Evolutionary conservation across 2,113 vertebrate species (phyloP).

Genomic region (Lophura nycthemera): DNA sequence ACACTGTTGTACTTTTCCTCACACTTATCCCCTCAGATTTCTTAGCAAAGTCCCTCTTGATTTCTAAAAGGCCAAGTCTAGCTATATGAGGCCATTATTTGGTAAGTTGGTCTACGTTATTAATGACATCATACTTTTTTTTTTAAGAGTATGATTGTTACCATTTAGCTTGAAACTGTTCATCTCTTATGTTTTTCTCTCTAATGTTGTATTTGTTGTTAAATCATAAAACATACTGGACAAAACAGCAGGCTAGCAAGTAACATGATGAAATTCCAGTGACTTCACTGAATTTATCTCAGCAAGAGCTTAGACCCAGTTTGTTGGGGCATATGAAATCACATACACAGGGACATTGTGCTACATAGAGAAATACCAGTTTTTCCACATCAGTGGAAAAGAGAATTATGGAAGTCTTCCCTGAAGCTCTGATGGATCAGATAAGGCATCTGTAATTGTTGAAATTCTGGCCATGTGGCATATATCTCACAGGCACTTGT

Average conservation of each 20-base stretch:
- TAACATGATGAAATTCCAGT: background rate
- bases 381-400: background rate
- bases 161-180: background rate
- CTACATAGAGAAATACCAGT: background rate
- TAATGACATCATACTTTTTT: background rate
- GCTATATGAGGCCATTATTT: background rate
- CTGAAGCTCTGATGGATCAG: background rate
- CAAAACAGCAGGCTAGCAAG: background rate
- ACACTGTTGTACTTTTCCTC: rapidly evolving
- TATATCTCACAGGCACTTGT: rapidly evolving
- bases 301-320: background rate
- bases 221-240: background rate
- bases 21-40: background rate
- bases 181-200: background rate
- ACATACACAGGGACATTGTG: background rate
- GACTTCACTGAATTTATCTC: background rate
- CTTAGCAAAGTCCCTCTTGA: background rate
- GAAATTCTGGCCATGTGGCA: background rate
- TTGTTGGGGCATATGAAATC: background rate
- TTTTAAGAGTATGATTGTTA: background rate
- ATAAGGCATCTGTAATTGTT: background rate
- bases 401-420: background rate
- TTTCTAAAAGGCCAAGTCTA: background rate
- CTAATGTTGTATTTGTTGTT: background rate
- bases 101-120: background rate